phyloP scores from a whole-genome alignment of 2,797 vertebrate genomes.

The Pogonophryne albipinna region DNA sequence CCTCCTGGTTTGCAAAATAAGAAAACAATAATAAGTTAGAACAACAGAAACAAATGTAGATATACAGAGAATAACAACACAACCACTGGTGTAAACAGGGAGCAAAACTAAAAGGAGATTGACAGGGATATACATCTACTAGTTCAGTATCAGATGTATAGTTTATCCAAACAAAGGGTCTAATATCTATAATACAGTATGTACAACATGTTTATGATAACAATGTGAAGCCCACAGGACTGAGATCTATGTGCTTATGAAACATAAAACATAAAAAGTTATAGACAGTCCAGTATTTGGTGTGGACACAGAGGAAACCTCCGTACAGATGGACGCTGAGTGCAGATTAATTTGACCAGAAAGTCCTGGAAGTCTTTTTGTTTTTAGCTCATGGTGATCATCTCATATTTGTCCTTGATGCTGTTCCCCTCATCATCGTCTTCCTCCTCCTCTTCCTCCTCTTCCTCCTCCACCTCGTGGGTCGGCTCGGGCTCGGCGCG shows the following conservation, averaged over 20 bases:
- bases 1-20: slow-evolving; percentile 30
- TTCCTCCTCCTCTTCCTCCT: slow-evolving; percentile 78
- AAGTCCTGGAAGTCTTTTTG: slow-evolving; percentile 12
- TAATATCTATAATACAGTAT: slow-evolving; percentile 64
- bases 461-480: slow-evolving; percentile 73
- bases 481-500: slow-evolving; percentile 60
- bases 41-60: slow-evolving; percentile 1
- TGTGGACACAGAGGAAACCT: slow-evolving; percentile 25
- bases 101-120: slow-evolving; percentile 15
- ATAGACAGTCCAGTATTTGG: slow-evolving; percentile 14
- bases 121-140: slow-evolving; percentile 31
- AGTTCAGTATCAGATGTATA: background rate
- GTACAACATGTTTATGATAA: slow-evolving; percentile 57
- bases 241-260: slow-evolving; percentile 34
- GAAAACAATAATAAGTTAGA: slow-evolving; percentile 25
- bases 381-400: slow-evolving; percentile 87
- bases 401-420: slow-evolving; percentile 91
- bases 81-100: slow-evolving; percentile 17
- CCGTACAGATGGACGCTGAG: slow-evolving; percentile 22
- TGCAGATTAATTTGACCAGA: slow-evolving; percentile 15
- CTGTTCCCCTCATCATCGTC: slow-evolving; percentile 84
- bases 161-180: slow-evolving; percentile 7
- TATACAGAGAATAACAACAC: slow-evolving; percentile 19
- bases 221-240: slow-evolving; percentile 31
- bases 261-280: slow-evolving; percentile 34